Evolutionary conservation across 2,113 vertebrate species (phyloP), one percentile per base, ranked within the genome.

Genomic region (Percina caprodes): DNA sequence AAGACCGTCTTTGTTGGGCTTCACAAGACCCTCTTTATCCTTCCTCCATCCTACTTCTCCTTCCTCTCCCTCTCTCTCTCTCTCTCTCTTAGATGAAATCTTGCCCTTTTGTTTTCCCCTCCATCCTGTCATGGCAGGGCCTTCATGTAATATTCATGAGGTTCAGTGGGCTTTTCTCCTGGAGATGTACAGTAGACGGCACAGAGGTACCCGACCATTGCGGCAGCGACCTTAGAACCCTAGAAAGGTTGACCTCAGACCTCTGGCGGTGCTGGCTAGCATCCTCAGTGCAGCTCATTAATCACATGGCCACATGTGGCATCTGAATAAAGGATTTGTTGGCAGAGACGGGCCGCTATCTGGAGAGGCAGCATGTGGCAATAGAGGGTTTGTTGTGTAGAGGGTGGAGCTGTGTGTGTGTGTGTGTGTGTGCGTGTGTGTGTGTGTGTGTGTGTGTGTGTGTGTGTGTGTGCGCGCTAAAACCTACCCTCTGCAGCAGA

Each of bases 21-120:
- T 91, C 90, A 93, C 91, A 93, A 90, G 87, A 89, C 79, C 85
- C 62, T 87, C 91, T 93, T 93, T 91, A 89, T 94, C 89, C 91
- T 75, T 86, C 89, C 89, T 89, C 90, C 76, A 61, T 84, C 84
- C 86, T 79, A 87, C 77, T 83, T 77, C 65, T 69, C 71, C 85
- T 85, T 72, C 48, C 77, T 75, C 82, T 88, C 75, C 33, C 33
- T 35, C 33, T 35, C 33, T 35, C 33, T 35, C 59, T 63, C 59
- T 12, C 62, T 82, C 86, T 77, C 87, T 80, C 80, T 86, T 7
- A 74, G 91, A 92, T 92, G 71, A 92, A 91, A 90, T 93, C 90
- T 91, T 90, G 83, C 86, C 93, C 91, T 90, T 92, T 93, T 93
- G 93, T 93, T 88, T 87, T 84, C 85, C 69, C 54, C 83, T 86